Evolutionary conservation across 2,888 invertebrate species (phyloP).

Genomic region (Microctonus brassicae): DNA sequence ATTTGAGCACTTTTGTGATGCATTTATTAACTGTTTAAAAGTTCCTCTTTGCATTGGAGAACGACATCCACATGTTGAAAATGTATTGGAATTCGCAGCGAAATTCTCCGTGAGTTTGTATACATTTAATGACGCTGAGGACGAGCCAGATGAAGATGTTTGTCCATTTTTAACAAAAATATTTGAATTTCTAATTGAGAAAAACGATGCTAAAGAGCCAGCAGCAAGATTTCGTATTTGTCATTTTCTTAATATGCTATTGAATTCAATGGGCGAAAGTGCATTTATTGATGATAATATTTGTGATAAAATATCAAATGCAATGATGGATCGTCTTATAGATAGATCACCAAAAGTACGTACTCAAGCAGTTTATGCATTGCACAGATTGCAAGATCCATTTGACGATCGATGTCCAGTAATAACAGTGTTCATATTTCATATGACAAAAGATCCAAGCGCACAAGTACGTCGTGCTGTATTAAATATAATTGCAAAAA

Average conservation of each 20-base stretch:
- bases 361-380: constrained; percentile 82
- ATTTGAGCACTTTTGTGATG: constrained; percentile 74
- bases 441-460: constrained; percentile 82
- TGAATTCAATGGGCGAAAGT: constrained; percentile 81
- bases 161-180: constrained; percentile 73
- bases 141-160: constrained; percentile 69
- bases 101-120: constrained; percentile 77
- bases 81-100: constrained; percentile 79
- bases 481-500: constrained; percentile 81
- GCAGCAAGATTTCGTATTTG: constrained; percentile 82
- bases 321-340: constrained; percentile 78
- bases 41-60: constrained; percentile 78
- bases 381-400: constrained; percentile 86
- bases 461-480: constrained; percentile 82
- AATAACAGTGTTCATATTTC: constrained; percentile 79
- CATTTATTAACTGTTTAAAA: constrained; percentile 36
- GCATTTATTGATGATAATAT: constrained; percentile 83
- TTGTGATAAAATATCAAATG: constrained; percentile 79
- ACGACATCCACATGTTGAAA: constrained; percentile 78
- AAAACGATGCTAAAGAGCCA: constrained; percentile 71
- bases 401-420: constrained; percentile 81
- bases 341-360: constrained; percentile 84
- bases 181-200: constrained; percentile 75
- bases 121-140: constrained; percentile 65
- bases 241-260: constrained; percentile 81